Conservation (phyloP, 2,113 vertebrate genomes). For the Pseudorasbora parva region DNA sequence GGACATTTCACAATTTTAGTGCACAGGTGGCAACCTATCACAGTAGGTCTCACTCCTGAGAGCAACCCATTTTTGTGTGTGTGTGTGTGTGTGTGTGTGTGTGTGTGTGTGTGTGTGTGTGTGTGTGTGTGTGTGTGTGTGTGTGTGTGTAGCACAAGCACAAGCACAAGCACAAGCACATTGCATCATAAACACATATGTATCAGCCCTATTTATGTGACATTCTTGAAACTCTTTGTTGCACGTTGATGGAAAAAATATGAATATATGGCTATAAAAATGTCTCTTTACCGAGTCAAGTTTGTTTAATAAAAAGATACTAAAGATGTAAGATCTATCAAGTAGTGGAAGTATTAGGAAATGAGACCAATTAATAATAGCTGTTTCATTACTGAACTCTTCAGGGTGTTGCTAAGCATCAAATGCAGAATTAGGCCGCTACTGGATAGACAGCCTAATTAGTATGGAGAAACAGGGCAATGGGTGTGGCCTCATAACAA, state of each 20-base stretch:
- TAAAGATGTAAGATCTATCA: not conserved
- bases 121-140: no score
- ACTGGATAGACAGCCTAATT: slow-evolving; percentile 44
- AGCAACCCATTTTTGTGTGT: no score
- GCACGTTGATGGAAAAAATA: not conserved
- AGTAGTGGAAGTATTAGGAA: slow-evolving; percentile 15
- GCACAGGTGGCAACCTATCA: no score
- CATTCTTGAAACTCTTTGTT: not conserved
- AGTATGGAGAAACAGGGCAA: slow-evolving; percentile 46
- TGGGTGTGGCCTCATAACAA: slow-evolving; percentile 5
- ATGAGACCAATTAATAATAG: slow-evolving; percentile 55
- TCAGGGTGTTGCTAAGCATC: slow-evolving; percentile 45
- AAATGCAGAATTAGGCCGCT: slow-evolving; percentile 43
- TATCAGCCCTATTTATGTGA: not conserved
- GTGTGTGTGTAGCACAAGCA: no score
- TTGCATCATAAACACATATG: no score
- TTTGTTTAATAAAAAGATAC: not conserved
- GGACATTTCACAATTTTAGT: no score
- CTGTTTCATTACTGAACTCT: slow-evolving; percentile 31
- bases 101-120: no score
- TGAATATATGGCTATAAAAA: not conserved
- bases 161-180: no score
- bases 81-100: no score
- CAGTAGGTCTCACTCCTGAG: no score
- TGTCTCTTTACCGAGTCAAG: not conserved